Evolutionary conservation across 1,140 invertebrate genomes (phyloP).

Genomic region (Drosophila parabipectinata): DNA sequence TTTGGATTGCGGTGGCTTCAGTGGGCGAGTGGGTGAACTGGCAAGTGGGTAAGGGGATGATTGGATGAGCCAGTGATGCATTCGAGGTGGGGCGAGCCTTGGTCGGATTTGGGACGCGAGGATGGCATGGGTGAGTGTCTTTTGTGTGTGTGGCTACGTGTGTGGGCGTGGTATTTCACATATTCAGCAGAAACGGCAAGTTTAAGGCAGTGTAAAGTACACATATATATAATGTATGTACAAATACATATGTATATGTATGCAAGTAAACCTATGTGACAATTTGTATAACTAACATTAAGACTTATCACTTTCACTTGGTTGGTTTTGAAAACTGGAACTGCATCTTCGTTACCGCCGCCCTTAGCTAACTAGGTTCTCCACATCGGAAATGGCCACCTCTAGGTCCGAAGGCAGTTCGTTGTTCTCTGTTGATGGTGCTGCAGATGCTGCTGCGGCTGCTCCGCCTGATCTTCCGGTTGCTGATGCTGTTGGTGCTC

Average conservation of each 20-base stretch:
- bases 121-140: constrained; percentile 10
- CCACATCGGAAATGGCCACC: constrained; percentile 81
- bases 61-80: constrained; percentile 16
- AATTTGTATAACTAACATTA: constrained; percentile 82
- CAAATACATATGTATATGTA: constrained; percentile 62
- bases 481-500: constrained; percentile 23
- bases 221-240: constrained; percentile 57
- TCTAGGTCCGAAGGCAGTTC: constrained; percentile 81
- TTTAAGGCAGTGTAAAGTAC: constrained; percentile 81
- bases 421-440: constrained; percentile 40
- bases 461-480: background rate
- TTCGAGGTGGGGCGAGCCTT: constrained; percentile 38
- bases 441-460: constrained; percentile 8
- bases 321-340: constrained; percentile 61
- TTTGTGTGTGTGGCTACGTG: constrained; percentile 13
- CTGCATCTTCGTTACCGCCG: constrained; percentile 18
- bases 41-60: constrained; percentile 1
- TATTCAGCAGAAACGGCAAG: constrained; percentile 82
- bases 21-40: constrained; percentile 28
- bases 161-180: constrained; percentile 70
- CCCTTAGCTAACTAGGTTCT: constrained; percentile 83
- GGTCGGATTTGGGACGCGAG: constrained; percentile 34
- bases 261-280: constrained; percentile 76
- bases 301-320: constrained; percentile 82
- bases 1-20: constrained; percentile 51